Conservation (phyloP, 2,113 vertebrate species). For the Atractosteus spatula region DNA sequence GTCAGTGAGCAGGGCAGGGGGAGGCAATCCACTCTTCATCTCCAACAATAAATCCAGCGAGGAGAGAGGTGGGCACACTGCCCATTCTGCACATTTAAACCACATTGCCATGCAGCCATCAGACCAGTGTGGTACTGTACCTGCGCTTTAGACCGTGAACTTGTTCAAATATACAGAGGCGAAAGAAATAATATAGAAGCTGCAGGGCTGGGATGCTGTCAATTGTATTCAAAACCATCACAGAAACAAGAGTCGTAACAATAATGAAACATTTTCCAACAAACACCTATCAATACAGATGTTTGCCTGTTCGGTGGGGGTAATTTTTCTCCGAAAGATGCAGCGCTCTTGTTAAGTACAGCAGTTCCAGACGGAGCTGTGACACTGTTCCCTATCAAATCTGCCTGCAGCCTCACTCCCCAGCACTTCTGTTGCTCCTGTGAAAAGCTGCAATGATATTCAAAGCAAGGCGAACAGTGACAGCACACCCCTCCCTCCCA, state of each 20-base stretch:
- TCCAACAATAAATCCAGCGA: neutral
- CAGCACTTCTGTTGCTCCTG: slow-evolving; percentile 1
- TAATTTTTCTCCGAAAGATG: neutral
- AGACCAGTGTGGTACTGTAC: slow-evolving; percentile 1
- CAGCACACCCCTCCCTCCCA: neutral
- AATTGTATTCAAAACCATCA: too few species aligned
- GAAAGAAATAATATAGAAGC: too few species aligned
- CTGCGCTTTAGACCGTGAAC: too few species aligned
- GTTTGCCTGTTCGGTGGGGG: too few species aligned
- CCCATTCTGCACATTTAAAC: neutral
- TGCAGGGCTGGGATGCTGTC: too few species aligned
- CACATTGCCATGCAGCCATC: neutral
- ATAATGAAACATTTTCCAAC: too few species aligned
- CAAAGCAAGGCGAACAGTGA: slow-evolving; percentile 3
- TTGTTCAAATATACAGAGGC: too few species aligned
- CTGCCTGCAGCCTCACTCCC: neutral
- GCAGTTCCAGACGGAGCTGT: too few species aligned
- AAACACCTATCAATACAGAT: too few species aligned
- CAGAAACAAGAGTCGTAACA: too few species aligned
- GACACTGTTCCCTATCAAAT: neutral
- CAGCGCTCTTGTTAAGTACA: neutral
- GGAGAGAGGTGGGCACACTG: neutral
- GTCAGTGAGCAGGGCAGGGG: neutral
- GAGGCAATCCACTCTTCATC: neutral
- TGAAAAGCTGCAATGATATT: slow-evolving; percentile 4